These are phyloP conservation scores for Dipodomys spectabilis DNA, from an alignment of 2,113 vertebrate genomes.

Conservation along the genomic window DNA sequence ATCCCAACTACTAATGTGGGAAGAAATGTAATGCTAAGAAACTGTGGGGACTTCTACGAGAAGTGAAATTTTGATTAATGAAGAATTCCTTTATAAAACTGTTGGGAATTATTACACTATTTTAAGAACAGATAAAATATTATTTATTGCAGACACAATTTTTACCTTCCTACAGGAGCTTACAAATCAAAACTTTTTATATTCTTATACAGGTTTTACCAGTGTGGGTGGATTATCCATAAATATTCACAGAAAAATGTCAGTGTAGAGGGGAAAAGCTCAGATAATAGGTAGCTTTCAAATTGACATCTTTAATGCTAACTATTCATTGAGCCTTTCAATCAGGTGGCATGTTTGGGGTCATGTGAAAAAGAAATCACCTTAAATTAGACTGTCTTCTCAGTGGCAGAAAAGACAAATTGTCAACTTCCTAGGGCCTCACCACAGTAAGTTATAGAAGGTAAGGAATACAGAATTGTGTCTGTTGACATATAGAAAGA, in stretches of 20 bases:
- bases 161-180: conserved; percentile 25
- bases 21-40: not conserved
- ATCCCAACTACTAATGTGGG: not conserved
- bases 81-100: conserved; percentile 27
- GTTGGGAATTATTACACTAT: conserved; percentile 44
- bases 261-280: not conserved
- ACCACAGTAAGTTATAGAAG: conserved; percentile 14
- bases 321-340: conserved; percentile 64
- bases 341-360: conserved; percentile 65
- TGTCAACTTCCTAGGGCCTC: conserved; percentile 32
- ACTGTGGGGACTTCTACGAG: conserved; percentile 3
- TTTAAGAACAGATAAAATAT: conserved; percentile 54
- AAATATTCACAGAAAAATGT: conserved; percentile 43
- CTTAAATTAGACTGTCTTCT: conserved; percentile 70
- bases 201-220: conserved; percentile 43
- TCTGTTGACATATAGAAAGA: conserved; percentile 19
- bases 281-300: conserved; percentile 58
- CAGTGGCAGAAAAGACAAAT: conserved; percentile 62
- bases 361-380: conserved; percentile 72
- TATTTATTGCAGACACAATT: conserved; percentile 58
- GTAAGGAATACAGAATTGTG: conserved; percentile 13
- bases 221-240: conserved; percentile 24
- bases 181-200: conserved; percentile 59
- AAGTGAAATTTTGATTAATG: conserved; percentile 54
- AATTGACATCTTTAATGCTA: conserved; percentile 66